Conservation (phyloP, 2,113 vertebrate genomes). For the Bos taurus region DNA sequence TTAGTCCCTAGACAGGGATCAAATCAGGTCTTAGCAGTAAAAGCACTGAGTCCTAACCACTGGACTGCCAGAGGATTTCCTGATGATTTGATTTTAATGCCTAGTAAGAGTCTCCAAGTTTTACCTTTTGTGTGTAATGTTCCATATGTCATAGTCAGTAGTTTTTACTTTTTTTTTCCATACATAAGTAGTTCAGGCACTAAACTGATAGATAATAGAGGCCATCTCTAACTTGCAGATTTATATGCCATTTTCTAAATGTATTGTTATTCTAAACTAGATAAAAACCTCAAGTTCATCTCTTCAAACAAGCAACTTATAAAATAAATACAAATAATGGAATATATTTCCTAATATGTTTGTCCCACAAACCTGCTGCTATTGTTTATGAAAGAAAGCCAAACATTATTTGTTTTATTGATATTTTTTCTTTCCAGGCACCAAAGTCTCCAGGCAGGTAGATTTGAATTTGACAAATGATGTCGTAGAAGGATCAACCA, state of each 20-base stretch:
- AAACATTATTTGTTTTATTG: not conserved
- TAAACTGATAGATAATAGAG: not conserved
- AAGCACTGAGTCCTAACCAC: not conserved
- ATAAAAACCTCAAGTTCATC: not conserved
- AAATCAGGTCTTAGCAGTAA: fast-evolving
- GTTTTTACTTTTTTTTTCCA: not conserved
- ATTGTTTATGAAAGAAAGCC: not conserved
- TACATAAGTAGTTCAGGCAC: not conserved
- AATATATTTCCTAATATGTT: not conserved
- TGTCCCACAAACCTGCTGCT: not conserved
- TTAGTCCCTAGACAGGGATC: not conserved
- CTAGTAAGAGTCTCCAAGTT: not conserved
- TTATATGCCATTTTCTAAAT: not conserved
- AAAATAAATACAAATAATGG: not conserved
- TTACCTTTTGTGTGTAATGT: not conserved
- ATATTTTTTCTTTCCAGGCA: conserved; percentile 57
- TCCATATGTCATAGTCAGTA: not conserved
- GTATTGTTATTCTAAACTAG: not conserved
- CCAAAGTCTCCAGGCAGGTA: conserved; percentile 25
- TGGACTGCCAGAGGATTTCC: not conserved
- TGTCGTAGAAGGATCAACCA: conserved; percentile 73
- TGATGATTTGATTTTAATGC: not conserved
- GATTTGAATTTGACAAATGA: conserved; percentile 67
- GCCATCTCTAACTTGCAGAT: not conserved
- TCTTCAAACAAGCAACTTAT: not conserved